Evolutionary conservation across 2,113 vertebrate species (phyloP).

Genomic region (Channa maculata): DNA sequence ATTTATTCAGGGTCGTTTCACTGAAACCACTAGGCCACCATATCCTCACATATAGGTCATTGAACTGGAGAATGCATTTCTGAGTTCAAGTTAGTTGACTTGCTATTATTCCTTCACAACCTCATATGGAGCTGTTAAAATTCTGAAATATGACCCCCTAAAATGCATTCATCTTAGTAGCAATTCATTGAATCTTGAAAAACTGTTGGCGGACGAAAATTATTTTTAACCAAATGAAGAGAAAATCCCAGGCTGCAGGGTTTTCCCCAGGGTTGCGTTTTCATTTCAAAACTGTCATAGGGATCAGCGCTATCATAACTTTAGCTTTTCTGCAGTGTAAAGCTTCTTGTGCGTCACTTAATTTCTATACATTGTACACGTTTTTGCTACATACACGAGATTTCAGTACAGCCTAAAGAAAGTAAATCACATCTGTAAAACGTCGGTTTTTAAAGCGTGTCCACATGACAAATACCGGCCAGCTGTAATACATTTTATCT

Average conservation of each 20-base stretch:
- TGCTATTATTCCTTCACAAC: too few relatives aligned
- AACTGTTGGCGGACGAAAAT: neutral
- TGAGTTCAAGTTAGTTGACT: too few relatives aligned
- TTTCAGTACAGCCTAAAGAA: too few relatives aligned
- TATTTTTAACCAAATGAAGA: neutral
- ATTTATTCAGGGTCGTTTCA: too few relatives aligned
- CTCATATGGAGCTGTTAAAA: too few relatives aligned
- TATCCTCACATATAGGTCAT: too few relatives aligned
- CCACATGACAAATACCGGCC: neutral
- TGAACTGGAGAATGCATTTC: too few relatives aligned
- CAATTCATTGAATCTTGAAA: neutral
- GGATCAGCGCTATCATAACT: neutral
- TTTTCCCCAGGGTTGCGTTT: neutral
- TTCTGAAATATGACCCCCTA: neutral
- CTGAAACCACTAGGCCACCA: too few relatives aligned
- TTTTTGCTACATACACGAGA: too few relatives aligned
- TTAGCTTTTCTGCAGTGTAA: neutral
- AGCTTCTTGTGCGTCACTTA: neutral
- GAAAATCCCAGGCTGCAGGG: neutral
- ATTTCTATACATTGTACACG: neutral
- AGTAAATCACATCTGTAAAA: too few relatives aligned
- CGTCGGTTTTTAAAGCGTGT: neutral
- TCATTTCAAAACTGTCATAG: neutral
- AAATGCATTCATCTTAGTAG: neutral
- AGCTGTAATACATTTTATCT: conserved; percentile 1